A percentile compares a stretch with the other conserved stretches of the same genome.
phyloP scores from a whole-genome alignment of 2,888 invertebrate genomes.

The Carabus problematicus region DNA sequence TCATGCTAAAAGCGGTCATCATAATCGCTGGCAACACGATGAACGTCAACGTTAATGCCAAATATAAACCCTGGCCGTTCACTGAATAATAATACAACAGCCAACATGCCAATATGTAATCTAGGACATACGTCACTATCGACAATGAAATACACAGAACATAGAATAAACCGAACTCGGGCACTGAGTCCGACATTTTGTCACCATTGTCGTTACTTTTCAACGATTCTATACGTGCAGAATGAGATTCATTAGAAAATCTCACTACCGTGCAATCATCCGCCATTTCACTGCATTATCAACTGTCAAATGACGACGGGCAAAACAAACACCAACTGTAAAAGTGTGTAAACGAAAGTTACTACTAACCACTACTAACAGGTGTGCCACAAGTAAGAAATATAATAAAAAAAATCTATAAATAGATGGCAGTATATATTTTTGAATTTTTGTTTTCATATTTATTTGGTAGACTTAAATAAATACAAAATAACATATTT shows the following conservation, averaged over 20 bases:
- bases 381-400: not conserved
- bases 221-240: conserved; percentile 57
- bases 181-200: conserved; percentile 54
- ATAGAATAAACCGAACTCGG: conserved; percentile 56
- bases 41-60: conserved; percentile 62
- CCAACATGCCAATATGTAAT: conserved; percentile 57
- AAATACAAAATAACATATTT: too few species aligned
- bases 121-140: conserved; percentile 59
- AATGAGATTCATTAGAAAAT: conserved; percentile 57
- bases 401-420: conserved; percentile 3
- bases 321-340: conserved; percentile 38
- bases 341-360: conserved; percentile 1
- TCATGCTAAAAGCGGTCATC: conserved; percentile 62
- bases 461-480: too few species aligned
- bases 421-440: not conserved
- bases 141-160: conserved; percentile 59
- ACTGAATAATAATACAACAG: conserved; percentile 58
- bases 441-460: too few species aligned
- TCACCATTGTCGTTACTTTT: conserved; percentile 54
- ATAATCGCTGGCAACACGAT: conserved; percentile 61
- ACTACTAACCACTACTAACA: conserved; percentile 11
- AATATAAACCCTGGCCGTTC: conserved; percentile 58
- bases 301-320: conserved; percentile 26
- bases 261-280: conserved; percentile 59
- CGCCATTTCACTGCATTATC: conserved; percentile 53